Base-by-base conservation (phyloP, 2,888 invertebrate species). In the Trichogramma dendrolimi region DNA sequence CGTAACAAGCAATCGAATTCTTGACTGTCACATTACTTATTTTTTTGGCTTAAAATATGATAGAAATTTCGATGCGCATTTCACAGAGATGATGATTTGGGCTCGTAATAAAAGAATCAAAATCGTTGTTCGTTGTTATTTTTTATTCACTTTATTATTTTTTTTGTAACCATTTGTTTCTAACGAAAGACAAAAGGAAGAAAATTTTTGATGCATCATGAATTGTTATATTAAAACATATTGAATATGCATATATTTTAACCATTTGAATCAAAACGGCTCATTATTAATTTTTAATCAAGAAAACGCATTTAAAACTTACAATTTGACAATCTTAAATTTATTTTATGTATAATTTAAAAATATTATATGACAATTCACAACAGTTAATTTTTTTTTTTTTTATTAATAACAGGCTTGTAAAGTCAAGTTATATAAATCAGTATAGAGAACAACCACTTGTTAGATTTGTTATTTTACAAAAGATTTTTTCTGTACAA, bases 401-500 rank as follows among this genome's bases (percentile, higher is more conserved):
- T 54, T 42, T 48, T 53, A 62, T 63, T n/a, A 46, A 63, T 60
- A 10, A 46, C 46, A 46, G n/a, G n/a, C n/a, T 10, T 10, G n/a
- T n/a, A 46, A 46, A 46, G 49, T 66, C 60, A 60, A 61, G 55
- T 46, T 46, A 46, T 60, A 60, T 60, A 63, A 10, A 66, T 66
- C 63, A 63, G 59, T 63, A 55, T 44, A 55, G 8, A 65, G 62
- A 66, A 63, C 67, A 66, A 68, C 67, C 67, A 65, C 64, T 70
- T 65, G 67, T 68, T 69, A 70, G 67, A 69, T 69, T 66, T 69
- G 71, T 75, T 77, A 76, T 72, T 74, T 74, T 75, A 76, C 76
- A 75, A 69, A 67, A 71, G 70, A 71, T 71, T 73, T 73, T 73
- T 73, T 77, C 75, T 79, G 76, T 78, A 79, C 78, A 78, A 76